Evolutionary conservation across 2,888 invertebrate species (phyloP), one percentile per base, ranked within the genome.

Genomic region (Nomada goodeniana): DNA sequence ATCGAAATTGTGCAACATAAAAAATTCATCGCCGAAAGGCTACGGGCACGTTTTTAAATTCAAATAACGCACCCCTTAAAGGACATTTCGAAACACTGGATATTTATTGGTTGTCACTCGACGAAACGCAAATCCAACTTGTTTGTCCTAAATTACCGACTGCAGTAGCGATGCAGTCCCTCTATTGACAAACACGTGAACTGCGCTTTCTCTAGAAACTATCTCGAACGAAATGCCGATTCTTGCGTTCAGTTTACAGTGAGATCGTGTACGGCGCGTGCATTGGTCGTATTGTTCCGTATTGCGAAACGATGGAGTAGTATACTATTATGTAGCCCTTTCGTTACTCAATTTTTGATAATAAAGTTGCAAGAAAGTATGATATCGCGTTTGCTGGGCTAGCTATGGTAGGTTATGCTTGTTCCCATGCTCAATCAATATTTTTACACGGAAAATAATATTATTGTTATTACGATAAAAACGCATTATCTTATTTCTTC

Each of bases 181-280:
- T 70, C 82, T 82, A 20, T 60, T 29, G 70, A 65, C 29, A 82
- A 77, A 77, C 47, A 47, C n/a, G 71, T 2, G 72, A 82, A 82
- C 76, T 76, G 59, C 20, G 55, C 57, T 72, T 82, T 82, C 75
- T 55, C 65, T 55, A 18, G 50, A n/a, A 55, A 60, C 47, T n/a
- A 67, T 71, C 44, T 29, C n/a, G 7, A 47, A 50, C 18, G 60
- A 76, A 75, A 73, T 83, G 69, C 69, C 65, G 69, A 64, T 72
- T 69, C n/a, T 15, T 29, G 50, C 44, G 23, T 47, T 77, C 69
- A 83, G 82, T 82, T 74, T 59, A 65, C 55, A 53, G 65, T 53
- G 59, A 76, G 83, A 82, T 63, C 57, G 55, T 69, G 82, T 29
- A 2, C 69, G 42, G 60, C 36, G 82, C 50, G 73, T 76, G 29